phyloP scores from a whole-genome alignment of 2,888 invertebrate genomes.

The Cantharis flavilabris region DNA sequence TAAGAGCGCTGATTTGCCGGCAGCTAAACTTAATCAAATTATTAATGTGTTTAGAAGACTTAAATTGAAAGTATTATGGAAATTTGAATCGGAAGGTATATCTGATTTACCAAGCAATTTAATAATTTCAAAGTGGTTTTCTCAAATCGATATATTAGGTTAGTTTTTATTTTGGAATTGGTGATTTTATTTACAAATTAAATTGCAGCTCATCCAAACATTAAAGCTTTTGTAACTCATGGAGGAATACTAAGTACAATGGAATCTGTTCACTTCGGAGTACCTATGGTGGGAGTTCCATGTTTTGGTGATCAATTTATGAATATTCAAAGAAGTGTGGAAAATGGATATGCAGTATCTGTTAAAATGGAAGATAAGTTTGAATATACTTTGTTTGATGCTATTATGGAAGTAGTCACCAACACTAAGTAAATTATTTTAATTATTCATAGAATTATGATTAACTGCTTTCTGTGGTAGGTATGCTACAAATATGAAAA shows the following conservation, averaged over 20 bases:
- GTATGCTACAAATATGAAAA: conserved; percentile 14
- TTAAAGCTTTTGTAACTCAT: conserved; percentile 63
- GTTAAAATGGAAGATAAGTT: conserved; percentile 52
- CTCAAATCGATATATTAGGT: conserved; percentile 46
- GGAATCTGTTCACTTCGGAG: conserved; percentile 59
- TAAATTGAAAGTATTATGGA: conserved; percentile 70
- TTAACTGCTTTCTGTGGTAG: conserved; percentile 6
- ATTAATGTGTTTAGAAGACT: conserved; percentile 62
- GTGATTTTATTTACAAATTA: background rate
- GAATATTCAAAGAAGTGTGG: conserved; percentile 55
- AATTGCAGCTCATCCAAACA: conserved; percentile 58
- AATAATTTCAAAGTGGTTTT: conserved; percentile 41
- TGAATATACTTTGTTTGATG: conserved; percentile 50
- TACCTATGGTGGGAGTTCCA: conserved; percentile 60
- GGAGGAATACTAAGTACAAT: conserved; percentile 63
- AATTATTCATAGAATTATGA: background rate
- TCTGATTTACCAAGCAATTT: conserved; percentile 29
- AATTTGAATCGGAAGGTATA: conserved; percentile 63
- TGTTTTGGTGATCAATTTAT: conserved; percentile 58
- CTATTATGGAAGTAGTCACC: conserved; percentile 50
- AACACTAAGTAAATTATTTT: conserved; percentile 37
- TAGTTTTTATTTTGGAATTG: background rate
- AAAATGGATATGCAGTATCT: conserved; percentile 52
- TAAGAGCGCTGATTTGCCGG: conserved; percentile 59
- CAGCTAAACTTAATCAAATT: conserved; percentile 59